Evolutionary conservation across 2,113 vertebrate genomes (phyloP).

Genomic region (Salvator merianae): DNA sequence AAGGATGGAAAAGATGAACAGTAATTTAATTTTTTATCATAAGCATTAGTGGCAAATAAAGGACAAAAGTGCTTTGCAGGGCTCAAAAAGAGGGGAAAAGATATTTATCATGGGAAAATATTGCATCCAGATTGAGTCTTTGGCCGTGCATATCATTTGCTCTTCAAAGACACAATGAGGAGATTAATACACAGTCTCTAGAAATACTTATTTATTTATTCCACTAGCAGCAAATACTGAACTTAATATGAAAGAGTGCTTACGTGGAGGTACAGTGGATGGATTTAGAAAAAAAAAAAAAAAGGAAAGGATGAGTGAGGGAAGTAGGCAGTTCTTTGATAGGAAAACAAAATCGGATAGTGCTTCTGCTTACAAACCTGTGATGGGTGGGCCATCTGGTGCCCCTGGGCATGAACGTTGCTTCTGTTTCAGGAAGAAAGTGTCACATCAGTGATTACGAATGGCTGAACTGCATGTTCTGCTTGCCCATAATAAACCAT

Average conservation of each 20-base stretch:
- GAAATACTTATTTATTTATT: slow-evolving; percentile 61
- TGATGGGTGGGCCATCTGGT: background rate
- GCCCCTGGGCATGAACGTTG: background rate
- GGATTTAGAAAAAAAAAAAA: slow-evolving; percentile 28
- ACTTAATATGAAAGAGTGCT: slow-evolving; percentile 46
- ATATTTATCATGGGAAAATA: slow-evolving; percentile 75
- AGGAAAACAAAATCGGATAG: slow-evolving; percentile 40
- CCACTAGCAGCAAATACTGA: slow-evolving; percentile 59
- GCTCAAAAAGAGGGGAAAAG: slow-evolving; percentile 69
- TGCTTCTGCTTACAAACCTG: background rate
- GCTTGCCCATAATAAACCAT: background rate
- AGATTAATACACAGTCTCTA: slow-evolving; percentile 72
- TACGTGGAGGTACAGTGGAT: slow-evolving; percentile 22
- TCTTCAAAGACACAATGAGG: slow-evolving; percentile 72
- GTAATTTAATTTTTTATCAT: slow-evolving; percentile 87
- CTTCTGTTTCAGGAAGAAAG: background rate
- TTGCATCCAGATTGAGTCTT: slow-evolving; percentile 59
- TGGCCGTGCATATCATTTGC: slow-evolving; percentile 60
- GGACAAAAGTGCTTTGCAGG: slow-evolving; percentile 76
- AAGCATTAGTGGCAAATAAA: slow-evolving; percentile 80
- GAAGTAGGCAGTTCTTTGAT: slow-evolving; percentile 43
- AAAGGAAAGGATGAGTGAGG: slow-evolving; percentile 34
- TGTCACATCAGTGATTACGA: background rate
- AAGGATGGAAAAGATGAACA: slow-evolving; percentile 79
- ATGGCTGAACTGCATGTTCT: background rate